Conservation (phyloP, 35 echinoderm and acorn worm genomes). For the Chiridota heheva region DNA sequence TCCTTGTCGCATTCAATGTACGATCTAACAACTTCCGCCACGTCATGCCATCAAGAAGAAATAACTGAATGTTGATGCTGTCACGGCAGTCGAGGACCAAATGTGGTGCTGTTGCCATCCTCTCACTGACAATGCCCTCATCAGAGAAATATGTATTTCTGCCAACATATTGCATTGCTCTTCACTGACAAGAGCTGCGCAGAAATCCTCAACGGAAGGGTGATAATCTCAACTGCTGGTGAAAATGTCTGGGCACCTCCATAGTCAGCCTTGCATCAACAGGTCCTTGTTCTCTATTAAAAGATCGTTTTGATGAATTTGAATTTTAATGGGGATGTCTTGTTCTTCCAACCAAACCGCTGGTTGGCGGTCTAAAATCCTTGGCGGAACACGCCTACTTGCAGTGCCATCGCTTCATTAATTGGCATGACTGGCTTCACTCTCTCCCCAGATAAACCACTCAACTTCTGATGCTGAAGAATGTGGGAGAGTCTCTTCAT, state of each 20-base stretch:
- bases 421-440: no score
- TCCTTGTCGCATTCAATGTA: conserved; percentile 77
- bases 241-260: conserved; percentile 70
- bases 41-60: conserved; percentile 78
- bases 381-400: conserved; percentile 23
- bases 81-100: conserved; percentile 67
- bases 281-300: conserved; percentile 46
- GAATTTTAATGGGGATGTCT: conserved; percentile 53
- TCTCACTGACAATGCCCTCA: conserved; percentile 47
- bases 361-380: conserved; percentile 17
- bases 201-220: conserved; percentile 93
- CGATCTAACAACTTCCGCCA: conserved; percentile 66
- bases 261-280: conserved; percentile 46
- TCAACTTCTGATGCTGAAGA: no score
- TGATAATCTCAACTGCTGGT: conserved; percentile 69
- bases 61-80: conserved; percentile 81
- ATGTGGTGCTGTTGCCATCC: conserved; percentile 71
- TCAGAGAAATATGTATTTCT: conserved; percentile 65
- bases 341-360: conserved; percentile 35
- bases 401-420: no score
- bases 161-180: conserved; percentile 71
- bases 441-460: no score
- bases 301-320: conserved; percentile 53
- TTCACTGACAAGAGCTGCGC: conserved; percentile 63
- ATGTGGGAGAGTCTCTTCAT: no score